These are phyloP conservation scores for Aphis gossypii DNA, from an alignment of 1,140 invertebrate genomes.

Conservation along the genomic window DNA sequence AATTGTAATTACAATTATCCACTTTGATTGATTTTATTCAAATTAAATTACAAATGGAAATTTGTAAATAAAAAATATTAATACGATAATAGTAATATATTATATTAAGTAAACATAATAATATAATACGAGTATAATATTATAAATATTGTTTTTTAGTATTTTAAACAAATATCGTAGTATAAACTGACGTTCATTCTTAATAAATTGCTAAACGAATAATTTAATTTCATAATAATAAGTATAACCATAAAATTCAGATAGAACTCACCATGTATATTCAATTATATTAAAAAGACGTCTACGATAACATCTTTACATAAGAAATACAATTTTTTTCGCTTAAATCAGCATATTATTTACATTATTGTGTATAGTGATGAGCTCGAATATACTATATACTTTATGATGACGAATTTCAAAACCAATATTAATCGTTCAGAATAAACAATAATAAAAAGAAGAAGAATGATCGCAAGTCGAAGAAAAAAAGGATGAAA, in stretches of 20 bases:
- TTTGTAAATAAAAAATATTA: not conserved
- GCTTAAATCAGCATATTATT: not conserved
- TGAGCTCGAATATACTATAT: not conserved
- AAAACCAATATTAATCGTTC: constrained; percentile 29
- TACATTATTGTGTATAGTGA: not conserved
- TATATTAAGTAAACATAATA: not conserved
- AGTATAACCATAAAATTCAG: not conserved
- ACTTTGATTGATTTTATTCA: not conserved
- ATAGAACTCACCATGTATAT: not conserved
- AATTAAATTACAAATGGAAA: not conserved
- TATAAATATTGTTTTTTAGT: not conserved
- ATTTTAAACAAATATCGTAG: not conserved
- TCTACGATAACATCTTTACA: not conserved
- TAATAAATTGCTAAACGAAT: not conserved
- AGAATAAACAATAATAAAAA: constrained; percentile 42
- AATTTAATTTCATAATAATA: not conserved
- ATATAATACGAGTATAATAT: too few species aligned
- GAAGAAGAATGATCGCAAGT: constrained; percentile 41
- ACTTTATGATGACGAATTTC: not conserved
- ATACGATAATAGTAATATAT: not conserved
- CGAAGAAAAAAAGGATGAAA: constrained; percentile 8
- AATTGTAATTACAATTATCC: not conserved
- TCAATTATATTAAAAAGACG: not conserved
- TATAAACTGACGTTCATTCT: not conserved
- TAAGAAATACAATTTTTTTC: not conserved